These are phyloP conservation scores for Orthosia cruda DNA, from an alignment of 2,888 invertebrate species.

Conservation along the genomic window DNA sequence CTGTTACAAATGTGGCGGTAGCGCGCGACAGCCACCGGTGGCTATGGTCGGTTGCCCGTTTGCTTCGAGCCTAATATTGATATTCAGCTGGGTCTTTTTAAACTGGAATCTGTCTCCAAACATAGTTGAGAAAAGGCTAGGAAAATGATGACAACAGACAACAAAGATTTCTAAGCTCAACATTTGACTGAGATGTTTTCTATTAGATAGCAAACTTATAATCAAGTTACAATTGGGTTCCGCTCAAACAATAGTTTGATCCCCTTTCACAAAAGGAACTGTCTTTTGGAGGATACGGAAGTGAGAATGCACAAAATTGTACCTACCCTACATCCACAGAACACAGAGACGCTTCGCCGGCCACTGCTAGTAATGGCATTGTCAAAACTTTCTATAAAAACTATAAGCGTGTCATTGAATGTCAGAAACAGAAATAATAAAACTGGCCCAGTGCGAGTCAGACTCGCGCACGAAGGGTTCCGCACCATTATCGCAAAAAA, in stretches of 20 bases:
- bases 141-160: too few species aligned
- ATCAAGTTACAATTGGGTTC: constrained; percentile 34
- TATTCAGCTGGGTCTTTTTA: too few species aligned
- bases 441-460: too few species aligned
- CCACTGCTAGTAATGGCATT: neutral
- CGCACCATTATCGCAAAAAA: too few species aligned
- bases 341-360: neutral
- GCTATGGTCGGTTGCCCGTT: too few species aligned
- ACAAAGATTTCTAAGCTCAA: too few species aligned
- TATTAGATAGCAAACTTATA: constrained; percentile 6
- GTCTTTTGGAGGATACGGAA: constrained; percentile 16
- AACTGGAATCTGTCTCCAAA: too few species aligned
- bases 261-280: constrained; percentile 19
- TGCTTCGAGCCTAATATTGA: too few species aligned
- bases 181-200: constrained; percentile 8
- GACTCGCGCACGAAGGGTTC: too few species aligned
- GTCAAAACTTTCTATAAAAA: neutral
- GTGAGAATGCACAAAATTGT: constrained; percentile 6
- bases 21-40: too few species aligned
- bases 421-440: neutral
- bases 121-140: too few species aligned
- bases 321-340: neutral
- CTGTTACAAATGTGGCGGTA: too few species aligned
- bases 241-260: constrained; percentile 35
- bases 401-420: neutral